Percentiles rank a stretch among this genome's conserved stretches.
Evolutionary conservation across 2,113 vertebrate genomes (phyloP).

Genomic region (Diadophis punctatus): DNA sequence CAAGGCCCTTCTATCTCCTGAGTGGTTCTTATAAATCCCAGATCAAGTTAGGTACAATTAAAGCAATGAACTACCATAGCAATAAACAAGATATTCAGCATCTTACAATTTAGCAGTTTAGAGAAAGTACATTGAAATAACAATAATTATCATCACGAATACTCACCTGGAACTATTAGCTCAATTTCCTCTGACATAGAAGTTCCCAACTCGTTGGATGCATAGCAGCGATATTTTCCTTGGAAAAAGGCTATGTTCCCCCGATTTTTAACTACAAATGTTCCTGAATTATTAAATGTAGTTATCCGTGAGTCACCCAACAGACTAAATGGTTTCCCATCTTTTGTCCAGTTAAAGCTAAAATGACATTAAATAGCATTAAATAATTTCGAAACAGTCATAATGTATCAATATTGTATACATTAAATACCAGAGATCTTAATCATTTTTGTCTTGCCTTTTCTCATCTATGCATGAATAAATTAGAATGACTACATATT

Average conservation of each 20-base stretch:
- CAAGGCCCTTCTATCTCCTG: not conserved
- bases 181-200: slow-evolving; percentile 90
- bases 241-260: slow-evolving; percentile 86
- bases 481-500: not conserved
- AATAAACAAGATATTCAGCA: not conserved
- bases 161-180: slow-evolving; percentile 90
- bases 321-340: slow-evolving; percentile 83
- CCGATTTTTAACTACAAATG: slow-evolving; percentile 87
- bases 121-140: not conserved
- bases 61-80: accelerated
- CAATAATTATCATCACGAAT: slow-evolving; percentile 9
- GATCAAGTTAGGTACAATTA: not conserved
- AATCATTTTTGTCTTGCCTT: not conserved
- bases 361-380: not conserved
- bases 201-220: slow-evolving; percentile 83
- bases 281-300: slow-evolving; percentile 79
- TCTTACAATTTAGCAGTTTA: not conserved
- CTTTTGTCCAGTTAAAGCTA: slow-evolving; percentile 91
- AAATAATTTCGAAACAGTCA: not conserved
- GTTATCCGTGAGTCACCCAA: slow-evolving; percentile 78
- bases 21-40: not conserved
- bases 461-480: not conserved
- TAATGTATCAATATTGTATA: not conserved
- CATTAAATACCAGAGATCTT: not conserved
- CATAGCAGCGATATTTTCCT: slow-evolving; percentile 89